Percentiles rank a stretch among this genome's conserved stretches.
These are phyloP conservation scores for Axea sp. DNA, from an alignment of 2,888 invertebrate species.

Conservation along the genomic window DNA sequence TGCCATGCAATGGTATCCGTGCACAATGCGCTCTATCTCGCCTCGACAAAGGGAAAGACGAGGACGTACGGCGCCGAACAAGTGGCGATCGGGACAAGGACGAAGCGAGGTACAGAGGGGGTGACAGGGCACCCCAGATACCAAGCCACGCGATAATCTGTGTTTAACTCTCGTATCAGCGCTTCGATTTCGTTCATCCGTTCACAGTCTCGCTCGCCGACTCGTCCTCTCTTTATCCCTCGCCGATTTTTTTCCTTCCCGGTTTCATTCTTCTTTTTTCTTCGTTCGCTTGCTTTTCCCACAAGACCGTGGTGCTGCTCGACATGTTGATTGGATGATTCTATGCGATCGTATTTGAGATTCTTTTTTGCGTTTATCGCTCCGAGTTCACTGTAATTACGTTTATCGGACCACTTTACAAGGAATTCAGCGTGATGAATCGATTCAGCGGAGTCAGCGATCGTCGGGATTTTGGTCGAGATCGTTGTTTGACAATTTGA, in stretches of 20 bases:
- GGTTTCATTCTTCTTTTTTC: constrained; percentile 21
- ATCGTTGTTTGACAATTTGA: constrained; percentile 23
- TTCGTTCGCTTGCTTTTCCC: constrained; percentile 45
- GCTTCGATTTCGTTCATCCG: constrained; percentile 61
- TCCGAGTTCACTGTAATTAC: constrained; percentile 44
- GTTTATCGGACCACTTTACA: constrained; percentile 49
- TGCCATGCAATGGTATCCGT: constrained; percentile 59
- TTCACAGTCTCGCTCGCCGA: constrained; percentile 46
- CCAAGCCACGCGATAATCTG: constrained; percentile 64
- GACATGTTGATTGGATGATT: constrained; percentile 59
- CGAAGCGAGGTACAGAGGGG: constrained; percentile 53
- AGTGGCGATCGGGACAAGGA: constrained; percentile 45
- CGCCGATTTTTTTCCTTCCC: constrained; percentile 11
- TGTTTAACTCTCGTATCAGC: constrained; percentile 63
- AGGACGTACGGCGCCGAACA: constrained; percentile 41
- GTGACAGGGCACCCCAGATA: constrained; percentile 65
- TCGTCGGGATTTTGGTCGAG: constrained; percentile 13
- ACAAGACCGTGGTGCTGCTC: constrained; percentile 29
- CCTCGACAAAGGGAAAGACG: constrained; percentile 55
- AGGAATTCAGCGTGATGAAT: constrained; percentile 31
- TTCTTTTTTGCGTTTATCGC: constrained; percentile 54
- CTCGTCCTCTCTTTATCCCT: constrained; percentile 16
- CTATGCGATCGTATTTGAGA: constrained; percentile 51
- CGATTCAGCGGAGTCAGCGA: constrained; percentile 12
- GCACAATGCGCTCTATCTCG: constrained; percentile 56